These are phyloP conservation scores for Galeopterus variegatus DNA, from an alignment of 2,113 vertebrate genomes.

Conservation along the genomic window DNA sequence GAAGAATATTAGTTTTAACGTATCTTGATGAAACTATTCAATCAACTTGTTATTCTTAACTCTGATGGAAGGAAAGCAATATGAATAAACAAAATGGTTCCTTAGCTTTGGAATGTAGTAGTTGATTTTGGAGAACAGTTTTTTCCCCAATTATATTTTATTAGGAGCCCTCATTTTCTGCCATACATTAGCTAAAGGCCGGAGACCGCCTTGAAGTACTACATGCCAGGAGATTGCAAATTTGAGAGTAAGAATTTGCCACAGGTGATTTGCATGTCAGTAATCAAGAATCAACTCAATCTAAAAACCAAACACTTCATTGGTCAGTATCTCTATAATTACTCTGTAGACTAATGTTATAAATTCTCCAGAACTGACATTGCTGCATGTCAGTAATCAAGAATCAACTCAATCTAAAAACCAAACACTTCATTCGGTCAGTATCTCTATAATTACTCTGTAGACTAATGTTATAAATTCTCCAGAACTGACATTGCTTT, in stretches of 20 bases:
- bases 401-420: conserved; percentile 20
- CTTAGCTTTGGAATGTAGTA: background rate
- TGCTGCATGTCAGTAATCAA: background rate
- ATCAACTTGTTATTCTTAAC: background rate
- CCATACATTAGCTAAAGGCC: background rate
- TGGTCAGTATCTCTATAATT: background rate
- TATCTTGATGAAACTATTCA: background rate
- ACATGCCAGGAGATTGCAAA: background rate
- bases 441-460: background rate
- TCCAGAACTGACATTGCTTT: background rate
- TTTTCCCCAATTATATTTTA: background rate
- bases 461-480: background rate
- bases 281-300: background rate
- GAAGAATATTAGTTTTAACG: conserved; percentile 29
- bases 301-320: background rate
- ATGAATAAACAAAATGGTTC: background rate
- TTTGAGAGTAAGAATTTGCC: background rate
- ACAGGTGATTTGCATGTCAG: background rate
- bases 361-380: background rate
- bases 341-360: background rate
- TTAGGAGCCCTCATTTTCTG: background rate
- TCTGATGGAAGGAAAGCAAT: background rate
- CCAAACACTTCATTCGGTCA: background rate
- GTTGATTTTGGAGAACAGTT: background rate
- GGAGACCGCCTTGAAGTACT: background rate